Conservation (phyloP, 2,797 vertebrate genomes). For the Platalea minor region DNA sequence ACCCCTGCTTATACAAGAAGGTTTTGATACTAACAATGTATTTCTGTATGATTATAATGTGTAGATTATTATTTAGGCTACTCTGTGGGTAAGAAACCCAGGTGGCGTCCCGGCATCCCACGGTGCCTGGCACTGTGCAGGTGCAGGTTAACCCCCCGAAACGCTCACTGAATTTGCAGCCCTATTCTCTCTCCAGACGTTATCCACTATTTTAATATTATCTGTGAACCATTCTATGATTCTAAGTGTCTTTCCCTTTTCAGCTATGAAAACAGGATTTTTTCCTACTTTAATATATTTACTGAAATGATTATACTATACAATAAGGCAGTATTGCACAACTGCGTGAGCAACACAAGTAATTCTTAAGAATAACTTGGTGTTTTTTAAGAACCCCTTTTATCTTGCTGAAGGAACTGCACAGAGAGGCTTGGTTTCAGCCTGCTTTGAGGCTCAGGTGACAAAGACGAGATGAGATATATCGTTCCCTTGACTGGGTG, state of each 20-base stretch:
- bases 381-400: not conserved
- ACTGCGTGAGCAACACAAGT: too few relatives aligned
- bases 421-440: not conserved
- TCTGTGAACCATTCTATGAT: not conserved
- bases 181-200: not conserved
- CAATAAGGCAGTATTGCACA: not conserved
- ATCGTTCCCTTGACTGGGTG: not conserved
- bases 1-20: not conserved
- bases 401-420: not conserved
- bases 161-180: not conserved
- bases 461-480: not conserved
- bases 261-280: not conserved
- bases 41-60: not conserved
- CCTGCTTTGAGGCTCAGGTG: not conserved
- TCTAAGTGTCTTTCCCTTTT: too few relatives aligned
- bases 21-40: not conserved
- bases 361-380: not conserved
- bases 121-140: not conserved
- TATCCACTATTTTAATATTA: not conserved
- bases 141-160: not conserved
- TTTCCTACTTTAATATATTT: not conserved
- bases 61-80: not conserved
- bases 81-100: not conserved
- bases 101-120: not conserved
- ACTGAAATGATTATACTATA: too few relatives aligned